phyloP scores from a whole-genome alignment of 2,113 vertebrate genomes.

The Ptilorrhoa leucosticta region DNA sequence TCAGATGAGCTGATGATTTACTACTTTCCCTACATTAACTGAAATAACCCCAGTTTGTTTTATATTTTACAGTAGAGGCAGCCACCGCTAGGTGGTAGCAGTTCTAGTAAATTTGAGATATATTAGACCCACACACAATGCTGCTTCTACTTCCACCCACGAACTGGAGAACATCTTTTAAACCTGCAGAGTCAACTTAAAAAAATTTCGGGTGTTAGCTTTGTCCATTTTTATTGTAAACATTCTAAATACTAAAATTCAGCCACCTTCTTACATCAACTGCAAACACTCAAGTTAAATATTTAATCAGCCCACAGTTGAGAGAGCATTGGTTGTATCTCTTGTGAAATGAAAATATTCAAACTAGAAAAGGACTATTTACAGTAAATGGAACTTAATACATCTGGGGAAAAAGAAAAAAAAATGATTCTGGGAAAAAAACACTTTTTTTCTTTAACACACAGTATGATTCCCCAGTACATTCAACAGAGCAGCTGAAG shows the following conservation, averaged over 20 bases:
- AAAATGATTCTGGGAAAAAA: background rate
- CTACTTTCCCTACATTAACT: background rate
- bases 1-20: background rate
- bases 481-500: background rate
- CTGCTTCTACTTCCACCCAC: background rate
- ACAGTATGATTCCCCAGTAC: background rate
- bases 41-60: background rate
- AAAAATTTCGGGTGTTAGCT: background rate
- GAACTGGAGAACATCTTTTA: background rate
- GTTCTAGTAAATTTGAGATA: background rate
- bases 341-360: background rate
- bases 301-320: background rate
- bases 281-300: background rate
- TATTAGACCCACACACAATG: background rate
- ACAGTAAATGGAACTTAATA: background rate
- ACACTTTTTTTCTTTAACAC: background rate
- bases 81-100: constrained; percentile 61
- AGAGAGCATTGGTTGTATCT: background rate
- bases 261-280: background rate
- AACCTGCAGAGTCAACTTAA: background rate
- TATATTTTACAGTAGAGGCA: background rate
- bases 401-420: background rate
- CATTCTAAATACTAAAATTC: background rate
- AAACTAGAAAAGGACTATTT: background rate
- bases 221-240: background rate